Conservation (phyloP, 2,888 invertebrate genomes). For the Xanthorhoe spadicearia region DNA sequence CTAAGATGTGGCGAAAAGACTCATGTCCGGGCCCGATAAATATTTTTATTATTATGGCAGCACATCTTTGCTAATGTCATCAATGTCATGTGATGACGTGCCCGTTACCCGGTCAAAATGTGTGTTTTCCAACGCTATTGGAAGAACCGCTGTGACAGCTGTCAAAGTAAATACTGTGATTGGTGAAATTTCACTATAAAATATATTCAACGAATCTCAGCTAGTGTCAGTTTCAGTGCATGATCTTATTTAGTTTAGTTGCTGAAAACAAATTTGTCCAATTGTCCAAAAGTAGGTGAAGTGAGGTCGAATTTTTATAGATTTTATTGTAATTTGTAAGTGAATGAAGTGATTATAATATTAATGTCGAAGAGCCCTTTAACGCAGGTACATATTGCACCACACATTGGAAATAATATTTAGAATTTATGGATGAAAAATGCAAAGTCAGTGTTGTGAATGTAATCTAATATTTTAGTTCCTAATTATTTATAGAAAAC, state of each 20-base stretch:
- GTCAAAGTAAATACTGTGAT: conserved; percentile 28
- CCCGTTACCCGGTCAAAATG: conserved; percentile 46
- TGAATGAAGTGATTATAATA: conserved; percentile 38
- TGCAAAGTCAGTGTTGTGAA: conserved; percentile 49
- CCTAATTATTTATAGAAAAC: conserved; percentile 53
- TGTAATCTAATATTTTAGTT: conserved; percentile 35
- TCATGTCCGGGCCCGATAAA: not conserved
- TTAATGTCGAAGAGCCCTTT: conserved; percentile 19
- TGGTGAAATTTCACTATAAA: not conserved
- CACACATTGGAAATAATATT: not conserved
- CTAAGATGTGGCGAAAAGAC: not conserved
- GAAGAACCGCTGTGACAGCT: not conserved
- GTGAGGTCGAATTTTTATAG: conserved; percentile 34
- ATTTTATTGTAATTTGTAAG: conserved; percentile 40
- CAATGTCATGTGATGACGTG: conserved; percentile 64
- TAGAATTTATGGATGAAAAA: conserved; percentile 25
- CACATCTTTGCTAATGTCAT: conserved; percentile 48
- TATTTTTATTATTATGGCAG: conserved; percentile 33
- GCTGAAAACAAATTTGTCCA: conserved; percentile 39
- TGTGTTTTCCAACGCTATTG: conserved; percentile 42
- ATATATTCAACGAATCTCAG: conserved; percentile 24
- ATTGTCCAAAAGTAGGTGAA: conserved; percentile 32
- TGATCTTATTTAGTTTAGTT: not conserved
- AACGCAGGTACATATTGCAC: conserved; percentile 32
- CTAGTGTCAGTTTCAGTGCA: not conserved